Evolutionary conservation across 2,888 invertebrate species (phyloP), one percentile per base, ranked within the genome.

Genomic region (Conops quadrifasciatus): DNA sequence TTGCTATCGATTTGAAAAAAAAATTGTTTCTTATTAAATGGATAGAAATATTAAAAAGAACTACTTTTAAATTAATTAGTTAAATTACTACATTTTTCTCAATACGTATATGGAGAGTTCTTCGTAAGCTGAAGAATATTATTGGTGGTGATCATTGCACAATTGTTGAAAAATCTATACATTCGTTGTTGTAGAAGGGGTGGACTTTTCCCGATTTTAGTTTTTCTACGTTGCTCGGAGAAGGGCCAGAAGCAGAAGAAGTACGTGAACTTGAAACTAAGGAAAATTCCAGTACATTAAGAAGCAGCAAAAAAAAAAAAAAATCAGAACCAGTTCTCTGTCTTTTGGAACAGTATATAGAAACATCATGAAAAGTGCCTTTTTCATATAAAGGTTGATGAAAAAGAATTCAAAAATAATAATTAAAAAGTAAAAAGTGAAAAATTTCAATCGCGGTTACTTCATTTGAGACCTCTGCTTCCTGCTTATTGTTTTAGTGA

Each of bases 91-190:
- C 36, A 7, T 9, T 36, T 7, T 36, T 36, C 9, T 36, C n/a
- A 7, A 36, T 36, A 36, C 4, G 9, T 4, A 36, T 7, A 36
- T 36, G 36, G 9, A 36, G 36, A 36, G 36, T 36, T 36, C 5
- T 36, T 36, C 4, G 36, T 36, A 36, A 36, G 36, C 36, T 36
- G 36, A 36, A 36, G 4, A 7, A 7, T 36, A 9, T 36, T 36
- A 9, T 9, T 36, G 36, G 4, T 36, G 36, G 36, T 36, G 9
- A 36, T 7, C 9, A 36, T 9, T 36, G 36, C 9, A 36, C 5
- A 36, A 36, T 21, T 19, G 11, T 16, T 64, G 70, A 70, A 70
- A 70, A 70, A 70, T 70, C 70, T 64, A 70, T 70, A 70, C 43
- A 19, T 58, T 30, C 30, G 21, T 49, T 11, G 16, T 19, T 13